Base-by-base conservation (phyloP, 2,113 vertebrate species). In the Carollia perspicillata region DNA sequence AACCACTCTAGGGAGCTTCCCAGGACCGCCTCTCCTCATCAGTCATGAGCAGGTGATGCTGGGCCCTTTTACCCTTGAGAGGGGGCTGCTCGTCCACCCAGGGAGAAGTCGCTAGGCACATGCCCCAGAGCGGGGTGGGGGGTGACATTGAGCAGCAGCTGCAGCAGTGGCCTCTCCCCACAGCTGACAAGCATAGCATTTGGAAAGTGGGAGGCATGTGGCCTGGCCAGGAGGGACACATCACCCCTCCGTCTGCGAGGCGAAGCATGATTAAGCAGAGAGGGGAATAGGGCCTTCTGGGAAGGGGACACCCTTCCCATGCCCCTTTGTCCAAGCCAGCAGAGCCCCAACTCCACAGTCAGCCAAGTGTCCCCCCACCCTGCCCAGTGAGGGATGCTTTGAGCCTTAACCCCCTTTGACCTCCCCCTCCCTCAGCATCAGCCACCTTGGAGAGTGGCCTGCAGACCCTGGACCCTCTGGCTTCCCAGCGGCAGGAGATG, bases 1-100 rank as follows among this genome's bases (percentile, higher is more conserved):
- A 5, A 72, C 37, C 51, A 49, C 44, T 72, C 72, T 37, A 80
- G 26, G 77, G 49, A 66, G 42, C 37, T 33, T 2, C 68, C 87
- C 47, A 4, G 16, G 37, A 44, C 58, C n/a, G 3, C 16, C 42
- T 44, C 72, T 47, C 7, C 22, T 58, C 55, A 58, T 58, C 8
- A 23, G 55, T 22, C 55, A 23, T 23, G 22, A 23, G 16, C 35
- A 10, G 1, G n/a, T 3, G 37, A 9, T 7, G 12, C 33, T 22
- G 1, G 2, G 22, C 47, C 58, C 47, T 12, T 60, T 58, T 44
- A 1, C 6, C 4, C 68, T 14, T 23, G 33, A 53, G 68, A 40
- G 30, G 26, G 42, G 51, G 60, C n/a, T 28, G 33, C 37, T 20
- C 0, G 0, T 11, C 53, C n/a, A 33, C 28, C 17, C 1, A 3